Percentiles rank a stretch among this genome's conserved stretches.
These are phyloP conservation scores for Tetramorium bicarinatum DNA, from an alignment of 2,888 invertebrate species.

Conservation along the genomic window DNA sequence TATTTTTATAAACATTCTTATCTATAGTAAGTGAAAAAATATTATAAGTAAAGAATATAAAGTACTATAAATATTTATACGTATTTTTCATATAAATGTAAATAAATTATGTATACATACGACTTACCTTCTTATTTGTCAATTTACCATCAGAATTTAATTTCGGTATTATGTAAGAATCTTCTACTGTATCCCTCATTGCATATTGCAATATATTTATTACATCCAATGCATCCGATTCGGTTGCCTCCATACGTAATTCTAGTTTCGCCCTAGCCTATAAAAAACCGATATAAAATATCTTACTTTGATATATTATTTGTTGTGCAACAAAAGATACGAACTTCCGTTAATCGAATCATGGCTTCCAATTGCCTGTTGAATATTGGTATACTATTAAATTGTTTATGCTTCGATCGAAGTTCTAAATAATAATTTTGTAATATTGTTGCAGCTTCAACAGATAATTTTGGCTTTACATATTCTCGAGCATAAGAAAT, in stretches of 20 bases:
- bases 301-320: not conserved
- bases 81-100: constrained; percentile 1
- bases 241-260: constrained; percentile 93
- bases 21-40: constrained; percentile 41
- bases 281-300: constrained; percentile 40
- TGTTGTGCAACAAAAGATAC: constrained; percentile 4
- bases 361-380: constrained; percentile 95
- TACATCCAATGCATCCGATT: constrained; percentile 94
- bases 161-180: constrained; percentile 67
- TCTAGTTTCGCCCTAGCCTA: constrained; percentile 96
- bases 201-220: constrained; percentile 93
- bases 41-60: constrained; percentile 12
- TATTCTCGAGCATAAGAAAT: constrained; percentile 96
- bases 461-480: constrained; percentile 92
- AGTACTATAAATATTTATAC: not conserved
- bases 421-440: constrained; percentile 94
- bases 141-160: constrained; percentile 86
- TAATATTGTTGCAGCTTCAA: constrained; percentile 91
- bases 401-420: constrained; percentile 89
- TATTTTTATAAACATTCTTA: constrained; percentile 63
- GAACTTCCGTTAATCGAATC: constrained; percentile 91
- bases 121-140: constrained; percentile 86
- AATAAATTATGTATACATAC: not conserved
- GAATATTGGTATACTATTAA: constrained; percentile 93
- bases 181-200: constrained; percentile 57